These are phyloP conservation scores for Lethenteron camtschaticum DNA, from an alignment of 2,113 vertebrate species.

Conservation along the genomic window DNA sequence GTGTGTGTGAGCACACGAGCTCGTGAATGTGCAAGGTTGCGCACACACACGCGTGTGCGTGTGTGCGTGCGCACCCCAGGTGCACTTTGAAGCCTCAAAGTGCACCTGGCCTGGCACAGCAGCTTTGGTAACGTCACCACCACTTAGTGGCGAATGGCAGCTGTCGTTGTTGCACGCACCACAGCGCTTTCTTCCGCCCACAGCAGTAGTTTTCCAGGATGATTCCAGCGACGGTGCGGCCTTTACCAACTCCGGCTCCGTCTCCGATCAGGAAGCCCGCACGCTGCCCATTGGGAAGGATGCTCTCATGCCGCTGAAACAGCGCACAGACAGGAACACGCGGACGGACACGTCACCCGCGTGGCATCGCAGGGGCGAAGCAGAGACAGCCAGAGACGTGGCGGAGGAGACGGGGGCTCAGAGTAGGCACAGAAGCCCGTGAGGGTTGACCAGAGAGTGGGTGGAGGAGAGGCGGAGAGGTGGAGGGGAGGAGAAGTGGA, in stretches of 20 bases:
- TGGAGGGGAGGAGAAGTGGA: background rate
- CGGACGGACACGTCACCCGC: too few species aligned
- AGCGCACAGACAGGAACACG: too few species aligned
- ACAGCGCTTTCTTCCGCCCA: background rate
- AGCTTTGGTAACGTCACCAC: too few species aligned
- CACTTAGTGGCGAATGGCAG: too few species aligned
- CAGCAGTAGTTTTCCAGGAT: background rate
- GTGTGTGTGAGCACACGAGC: too few species aligned
- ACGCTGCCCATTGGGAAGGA: constrained; percentile 3
- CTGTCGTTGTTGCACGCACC: background rate
- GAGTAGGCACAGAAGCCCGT: background rate
- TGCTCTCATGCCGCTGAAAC: background rate
- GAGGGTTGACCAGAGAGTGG: background rate
- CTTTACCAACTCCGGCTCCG: constrained; percentile 4
- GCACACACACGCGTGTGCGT: too few species aligned
- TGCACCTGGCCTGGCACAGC: too few species aligned
- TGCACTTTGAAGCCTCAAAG: too few species aligned
- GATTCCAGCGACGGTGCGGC: background rate
- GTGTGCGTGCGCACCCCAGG: too few species aligned
- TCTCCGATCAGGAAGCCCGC: constrained; percentile 4
- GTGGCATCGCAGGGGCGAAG: background rate
- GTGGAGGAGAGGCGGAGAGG: background rate
- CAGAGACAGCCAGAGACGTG: background rate
- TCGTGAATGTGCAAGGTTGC: too few species aligned
- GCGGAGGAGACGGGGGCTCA: background rate